These are phyloP conservation scores for Gymnoscopelus braueri DNA, from an alignment of 2,797 vertebrate species.

Conservation along the genomic window DNA sequence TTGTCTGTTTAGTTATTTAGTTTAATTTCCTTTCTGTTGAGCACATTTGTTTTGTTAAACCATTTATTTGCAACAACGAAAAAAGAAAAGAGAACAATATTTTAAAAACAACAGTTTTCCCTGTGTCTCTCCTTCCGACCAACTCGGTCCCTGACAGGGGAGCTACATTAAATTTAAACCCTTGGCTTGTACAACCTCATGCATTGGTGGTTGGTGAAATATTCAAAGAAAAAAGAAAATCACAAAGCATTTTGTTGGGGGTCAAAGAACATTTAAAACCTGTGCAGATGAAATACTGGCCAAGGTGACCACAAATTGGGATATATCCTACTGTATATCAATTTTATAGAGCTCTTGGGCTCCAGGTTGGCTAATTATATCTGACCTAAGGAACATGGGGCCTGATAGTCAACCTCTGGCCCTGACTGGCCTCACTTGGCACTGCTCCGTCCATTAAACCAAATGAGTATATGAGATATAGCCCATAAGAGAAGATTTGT, in stretches of 20 bases:
- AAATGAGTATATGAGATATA: conserved; percentile 47
- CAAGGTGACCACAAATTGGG: conserved; percentile 64
- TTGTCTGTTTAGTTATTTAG: too few species aligned
- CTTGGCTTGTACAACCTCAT: conserved; percentile 6
- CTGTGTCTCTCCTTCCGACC: too few species aligned
- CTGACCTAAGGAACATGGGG: conserved; percentile 61
- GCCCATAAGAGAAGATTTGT: too few species aligned
- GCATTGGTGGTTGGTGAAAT: conserved; percentile 45
- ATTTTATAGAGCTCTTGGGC: conserved; percentile 68
- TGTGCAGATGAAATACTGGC: conserved; percentile 55
- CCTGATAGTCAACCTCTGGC: conserved; percentile 52
- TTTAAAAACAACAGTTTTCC: too few species aligned
- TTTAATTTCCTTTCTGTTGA: too few species aligned
- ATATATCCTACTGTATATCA: conserved; percentile 62
- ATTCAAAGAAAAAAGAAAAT: conserved; percentile 50
- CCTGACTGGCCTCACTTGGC: conserved; percentile 47
- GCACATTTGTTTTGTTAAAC: too few species aligned
- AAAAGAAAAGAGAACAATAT: too few species aligned
- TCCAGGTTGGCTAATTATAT: conserved; percentile 73
- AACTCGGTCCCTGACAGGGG: too few species aligned
- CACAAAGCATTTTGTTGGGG: conserved; percentile 66
- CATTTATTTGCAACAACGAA: too few species aligned
- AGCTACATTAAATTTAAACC: not conserved
- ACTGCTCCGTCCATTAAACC: conserved; percentile 67
- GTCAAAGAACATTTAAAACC: conserved; percentile 69